Evolutionary conservation across 2,888 invertebrate genomes (phyloP).

Genomic region (Cheilosia vernalis): DNA sequence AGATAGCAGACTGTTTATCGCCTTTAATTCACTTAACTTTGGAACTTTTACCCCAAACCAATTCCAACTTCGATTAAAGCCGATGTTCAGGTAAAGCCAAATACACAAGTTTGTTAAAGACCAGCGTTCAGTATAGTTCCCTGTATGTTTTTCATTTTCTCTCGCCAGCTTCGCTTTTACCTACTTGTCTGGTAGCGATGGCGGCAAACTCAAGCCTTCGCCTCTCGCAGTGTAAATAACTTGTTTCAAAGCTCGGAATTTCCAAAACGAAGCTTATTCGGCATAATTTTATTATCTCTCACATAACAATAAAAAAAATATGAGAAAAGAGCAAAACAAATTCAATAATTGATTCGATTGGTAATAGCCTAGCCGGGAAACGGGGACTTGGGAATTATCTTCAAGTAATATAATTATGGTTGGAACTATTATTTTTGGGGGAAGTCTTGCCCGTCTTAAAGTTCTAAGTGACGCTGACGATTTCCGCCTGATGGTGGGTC

Average conservation of each 20-base stretch:
- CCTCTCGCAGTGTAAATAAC: background rate
- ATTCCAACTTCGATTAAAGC: no score
- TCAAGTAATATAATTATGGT: background rate
- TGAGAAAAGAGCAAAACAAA: background rate
- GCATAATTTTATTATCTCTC: conserved; percentile 14
- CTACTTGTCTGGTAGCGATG: no score
- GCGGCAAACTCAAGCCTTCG: background rate
- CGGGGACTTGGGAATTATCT: conserved; percentile 30
- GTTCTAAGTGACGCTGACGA: background rate
- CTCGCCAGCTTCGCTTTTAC: no score
- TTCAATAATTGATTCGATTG: conserved; percentile 20
- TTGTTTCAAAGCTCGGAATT: conserved; percentile 47
- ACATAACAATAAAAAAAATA: background rate
- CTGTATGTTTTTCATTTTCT: no score
- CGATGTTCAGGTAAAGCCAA: no score
- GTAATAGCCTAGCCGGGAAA: conserved; percentile 1
- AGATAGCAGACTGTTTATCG: no score
- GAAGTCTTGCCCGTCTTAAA: background rate
- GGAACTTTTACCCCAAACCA: no score
- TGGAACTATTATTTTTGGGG: background rate
- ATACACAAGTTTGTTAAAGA: no score
- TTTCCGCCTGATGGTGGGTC: background rate
- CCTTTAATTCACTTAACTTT: no score
- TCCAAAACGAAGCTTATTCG: conserved; percentile 44
- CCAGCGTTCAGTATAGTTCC: no score